phyloP scores from a whole-genome alignment of 2,113 vertebrate species.

The Lycaon pictus region DNA sequence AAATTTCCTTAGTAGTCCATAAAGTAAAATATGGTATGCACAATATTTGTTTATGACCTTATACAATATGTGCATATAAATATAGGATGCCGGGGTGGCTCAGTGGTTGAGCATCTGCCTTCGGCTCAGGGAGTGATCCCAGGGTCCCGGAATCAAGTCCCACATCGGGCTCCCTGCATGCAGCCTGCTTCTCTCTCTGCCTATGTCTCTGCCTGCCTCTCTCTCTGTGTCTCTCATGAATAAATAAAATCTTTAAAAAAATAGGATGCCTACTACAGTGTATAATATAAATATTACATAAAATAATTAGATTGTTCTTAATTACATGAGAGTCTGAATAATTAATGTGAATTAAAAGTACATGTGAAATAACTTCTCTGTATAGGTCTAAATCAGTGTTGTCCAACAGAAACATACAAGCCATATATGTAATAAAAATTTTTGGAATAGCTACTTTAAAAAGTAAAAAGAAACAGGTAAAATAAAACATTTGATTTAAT shows the following conservation, averaged over 20 bases:
- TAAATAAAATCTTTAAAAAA: neutral
- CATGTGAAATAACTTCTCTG: neutral
- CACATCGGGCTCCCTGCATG: no score
- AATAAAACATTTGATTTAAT: neutral
- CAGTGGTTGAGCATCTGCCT: no score
- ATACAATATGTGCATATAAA: neutral
- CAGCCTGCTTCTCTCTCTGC: no score
- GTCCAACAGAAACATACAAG: neutral
- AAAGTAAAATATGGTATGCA: neutral
- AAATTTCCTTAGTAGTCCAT: neutral
- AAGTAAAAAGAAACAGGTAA: neutral
- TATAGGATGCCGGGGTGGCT: neutral
- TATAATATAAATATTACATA: neutral
- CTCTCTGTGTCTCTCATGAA: no score
- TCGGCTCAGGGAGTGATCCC: no score
- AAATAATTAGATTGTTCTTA: neutral
- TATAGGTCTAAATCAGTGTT: neutral
- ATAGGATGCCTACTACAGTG: neutral
- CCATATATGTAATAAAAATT: neutral
- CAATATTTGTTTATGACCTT: neutral
- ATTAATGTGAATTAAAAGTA: neutral
- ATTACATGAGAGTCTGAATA: neutral
- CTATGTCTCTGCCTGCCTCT: no score
- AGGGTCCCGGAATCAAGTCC: no score
- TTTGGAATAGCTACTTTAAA: neutral